A percentile compares a stretch with the other conserved stretches of the same genome.
Conservation (phyloP, 2,797 vertebrate genomes). For the Schizopygopsis pylzovi region DNA sequence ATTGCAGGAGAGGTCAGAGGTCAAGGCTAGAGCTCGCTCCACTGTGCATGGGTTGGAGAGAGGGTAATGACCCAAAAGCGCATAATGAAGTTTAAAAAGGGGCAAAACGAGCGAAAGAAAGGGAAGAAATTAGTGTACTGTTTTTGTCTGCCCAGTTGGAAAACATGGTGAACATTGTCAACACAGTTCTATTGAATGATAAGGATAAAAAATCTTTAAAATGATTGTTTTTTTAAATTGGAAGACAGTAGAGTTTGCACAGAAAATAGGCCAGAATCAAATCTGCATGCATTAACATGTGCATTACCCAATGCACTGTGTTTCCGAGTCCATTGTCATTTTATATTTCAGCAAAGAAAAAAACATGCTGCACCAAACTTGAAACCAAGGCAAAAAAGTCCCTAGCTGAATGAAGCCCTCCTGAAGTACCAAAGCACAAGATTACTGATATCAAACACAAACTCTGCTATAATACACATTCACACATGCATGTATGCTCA, state of each 20-base stretch:
- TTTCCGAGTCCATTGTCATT: not conserved
- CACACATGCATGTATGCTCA: not conserved
- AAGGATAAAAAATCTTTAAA: not conserved
- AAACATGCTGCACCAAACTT: not conserved
- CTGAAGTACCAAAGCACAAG: not conserved
- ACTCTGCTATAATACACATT: not conserved
- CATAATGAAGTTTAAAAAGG: slow-evolving; percentile 67
- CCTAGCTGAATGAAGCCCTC: not conserved
- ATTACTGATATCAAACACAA: not conserved
- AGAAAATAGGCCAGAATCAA: not conserved
- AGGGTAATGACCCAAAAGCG: slow-evolving; percentile 41
- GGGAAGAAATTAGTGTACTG: not conserved
- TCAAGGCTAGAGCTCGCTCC: slow-evolving; percentile 76
- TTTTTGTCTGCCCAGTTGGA: slow-evolving; percentile 5
- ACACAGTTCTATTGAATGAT: not conserved
- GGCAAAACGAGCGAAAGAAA: slow-evolving; percentile 66
- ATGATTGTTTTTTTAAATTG: not conserved
- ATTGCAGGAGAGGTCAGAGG: slow-evolving; percentile 81
- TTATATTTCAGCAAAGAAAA: slow-evolving; percentile 11
- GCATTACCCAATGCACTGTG: not conserved
- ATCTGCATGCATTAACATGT: not conserved
- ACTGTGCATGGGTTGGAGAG: slow-evolving; percentile 53
- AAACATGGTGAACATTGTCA: not conserved
- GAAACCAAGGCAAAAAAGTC: not conserved
- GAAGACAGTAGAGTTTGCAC: not conserved